Evolutionary conservation across 2,797 vertebrate genomes (phyloP).

Genomic region (Lithobates sylvaticus): DNA sequence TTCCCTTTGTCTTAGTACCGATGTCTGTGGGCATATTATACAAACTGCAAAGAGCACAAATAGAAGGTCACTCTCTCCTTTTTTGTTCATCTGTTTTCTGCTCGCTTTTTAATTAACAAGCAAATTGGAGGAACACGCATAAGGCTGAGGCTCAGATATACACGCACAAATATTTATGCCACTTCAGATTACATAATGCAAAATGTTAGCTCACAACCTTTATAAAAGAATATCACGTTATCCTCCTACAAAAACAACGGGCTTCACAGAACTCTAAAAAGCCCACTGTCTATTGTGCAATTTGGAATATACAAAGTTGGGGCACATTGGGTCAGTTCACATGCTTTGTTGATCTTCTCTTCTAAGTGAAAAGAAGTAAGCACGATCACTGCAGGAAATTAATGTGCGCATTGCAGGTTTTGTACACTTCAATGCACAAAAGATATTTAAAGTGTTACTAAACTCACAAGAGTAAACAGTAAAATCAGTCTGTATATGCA

Average conservation of each 20-base stretch:
- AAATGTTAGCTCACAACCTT: neutral
- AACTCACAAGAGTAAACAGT: too few species aligned
- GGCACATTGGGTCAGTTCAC: too few species aligned
- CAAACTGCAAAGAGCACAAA: neutral
- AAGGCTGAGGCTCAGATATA: neutral
- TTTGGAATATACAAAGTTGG: neutral
- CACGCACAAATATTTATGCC: neutral
- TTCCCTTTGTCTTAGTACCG: neutral
- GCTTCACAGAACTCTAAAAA: neutral
- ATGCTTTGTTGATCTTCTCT: too few species aligned
- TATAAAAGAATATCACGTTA: neutral
- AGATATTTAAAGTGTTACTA: too few species aligned
- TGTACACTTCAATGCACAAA: too few species aligned
- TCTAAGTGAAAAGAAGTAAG: too few species aligned
- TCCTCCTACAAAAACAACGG: too few species aligned
- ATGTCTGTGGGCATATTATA: neutral
- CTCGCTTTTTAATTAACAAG: slow-evolving; percentile 1
- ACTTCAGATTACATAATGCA: neutral
- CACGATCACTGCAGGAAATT: too few species aligned
- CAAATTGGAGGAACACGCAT: neutral
- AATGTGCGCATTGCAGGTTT: too few species aligned
- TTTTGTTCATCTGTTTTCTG: slow-evolving; percentile 1
- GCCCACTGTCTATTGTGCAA: neutral
- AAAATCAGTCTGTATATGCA: too few species aligned
- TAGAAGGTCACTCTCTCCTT: neutral